These are phyloP conservation scores for Bombyx mandarina DNA, from an alignment of 1,140 invertebrate genomes.

Conservation along the genomic window DNA sequence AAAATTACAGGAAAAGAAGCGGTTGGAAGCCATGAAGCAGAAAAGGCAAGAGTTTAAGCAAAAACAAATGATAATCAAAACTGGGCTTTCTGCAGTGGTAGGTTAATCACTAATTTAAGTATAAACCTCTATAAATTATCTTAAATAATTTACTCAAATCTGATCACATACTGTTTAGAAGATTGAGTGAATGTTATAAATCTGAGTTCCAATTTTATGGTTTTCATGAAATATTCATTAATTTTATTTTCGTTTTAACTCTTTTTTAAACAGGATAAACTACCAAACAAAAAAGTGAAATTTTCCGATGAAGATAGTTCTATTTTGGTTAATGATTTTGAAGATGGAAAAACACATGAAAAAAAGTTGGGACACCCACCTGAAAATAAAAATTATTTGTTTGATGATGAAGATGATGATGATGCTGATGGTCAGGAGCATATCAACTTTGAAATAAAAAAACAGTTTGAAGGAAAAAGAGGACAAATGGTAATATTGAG, in stretches of 20 bases:
- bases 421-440: conserved; percentile 23
- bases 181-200: no score
- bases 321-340: conserved; percentile 33
- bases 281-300: conserved; percentile 71
- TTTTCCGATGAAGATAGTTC: conserved; percentile 42
- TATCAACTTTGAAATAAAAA: conserved; percentile 67
- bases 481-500: conserved; percentile 64
- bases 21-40: conserved; percentile 71
- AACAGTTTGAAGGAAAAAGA: conserved; percentile 71
- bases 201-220: no score
- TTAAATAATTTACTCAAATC: no score
- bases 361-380: conserved; percentile 7
- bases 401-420: conserved; percentile 67
- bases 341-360: conserved; percentile 21
- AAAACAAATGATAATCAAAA: conserved; percentile 72
- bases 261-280: conserved; percentile 59
- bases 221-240: neutral
- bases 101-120: conserved; percentile 21
- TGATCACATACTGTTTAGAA: no score
- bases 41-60: conserved; percentile 71
- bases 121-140: neutral
- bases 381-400: conserved; percentile 43
- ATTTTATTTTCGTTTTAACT: neutral
- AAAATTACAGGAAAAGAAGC: conserved; percentile 66
- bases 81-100: conserved; percentile 72